Base-by-base conservation (phyloP, 2,113 vertebrate species). In the Ailurus styani region DNA sequence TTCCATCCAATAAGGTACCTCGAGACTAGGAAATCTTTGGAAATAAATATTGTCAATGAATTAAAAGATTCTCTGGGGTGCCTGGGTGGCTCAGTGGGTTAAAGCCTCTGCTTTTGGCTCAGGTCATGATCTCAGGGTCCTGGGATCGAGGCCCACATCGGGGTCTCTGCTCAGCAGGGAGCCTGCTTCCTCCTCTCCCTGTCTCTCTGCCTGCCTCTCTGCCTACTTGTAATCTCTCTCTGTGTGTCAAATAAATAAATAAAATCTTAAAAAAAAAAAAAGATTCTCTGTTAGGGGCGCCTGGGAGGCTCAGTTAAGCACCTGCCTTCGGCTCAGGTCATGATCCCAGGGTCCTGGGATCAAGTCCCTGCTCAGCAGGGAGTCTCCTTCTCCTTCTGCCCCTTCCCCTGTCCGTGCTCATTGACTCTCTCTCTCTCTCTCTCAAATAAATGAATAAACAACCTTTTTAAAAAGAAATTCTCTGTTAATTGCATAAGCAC, bases 261-360 rank as follows among this genome's bases (percentile, higher is more conserved):
- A n/a, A n/a, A n/a, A n/a, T n/a, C n/a, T n/a, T n/a, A n/a, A n/a
- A n/a, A n/a, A n/a, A n/a, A n/a, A n/a, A n/a, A 21, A 25, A 70
- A 23, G 15, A 5, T 5, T 6, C 27, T 62, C 50, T 2, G 5
- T n/a, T n/a, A n/a, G n/a, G 34, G 34, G 17, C 34, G 0, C 34
- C 34, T 20, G 7, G 66, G 66, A 7, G 64, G 31, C 64, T n/a
- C 15, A 66, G 64, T 66, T 15, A 60, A 68, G 66, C 29, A 5
- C n/a, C 66, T n/a, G 34, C 34, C 34, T 25, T 9, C 1, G 0
- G 34, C 34, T 68, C 34, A n/a, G 17, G 3, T 68, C 66, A n/a
- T 68, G 66, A 20, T n/a, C 66, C 4, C 34, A 0, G 17, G 66
- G 7, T n/a, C 34, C 66, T 68, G 34, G 66, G 66, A n/a, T 20